Conservation (phyloP, 2,888 invertebrate species). For the Drosophila atripex region DNA sequence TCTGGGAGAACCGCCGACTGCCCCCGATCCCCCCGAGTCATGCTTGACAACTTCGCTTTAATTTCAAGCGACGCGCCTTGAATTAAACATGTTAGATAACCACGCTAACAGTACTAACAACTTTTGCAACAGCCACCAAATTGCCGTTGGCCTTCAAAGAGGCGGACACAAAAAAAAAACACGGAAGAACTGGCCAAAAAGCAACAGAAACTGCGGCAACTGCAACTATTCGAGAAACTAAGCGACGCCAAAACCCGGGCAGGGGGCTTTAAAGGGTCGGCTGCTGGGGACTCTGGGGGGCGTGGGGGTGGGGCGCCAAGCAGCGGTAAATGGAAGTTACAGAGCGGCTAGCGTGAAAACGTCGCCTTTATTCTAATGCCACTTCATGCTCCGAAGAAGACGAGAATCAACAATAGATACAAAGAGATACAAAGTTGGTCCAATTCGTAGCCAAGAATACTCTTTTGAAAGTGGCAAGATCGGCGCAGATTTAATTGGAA, state of each 20-base stretch:
- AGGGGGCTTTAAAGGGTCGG: conserved; percentile 29
- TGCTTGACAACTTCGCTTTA: conserved; percentile 68
- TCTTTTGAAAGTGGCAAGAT: background rate
- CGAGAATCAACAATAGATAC: conserved; percentile 23
- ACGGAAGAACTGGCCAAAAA: conserved; percentile 19
- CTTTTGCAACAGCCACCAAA: conserved; percentile 41
- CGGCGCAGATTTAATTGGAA: background rate
- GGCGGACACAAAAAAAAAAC: conserved; percentile 15
- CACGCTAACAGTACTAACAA: conserved; percentile 43
- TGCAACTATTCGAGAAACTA: conserved; percentile 68
- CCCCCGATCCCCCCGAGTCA: conserved; percentile 45
- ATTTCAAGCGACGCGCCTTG: conserved; percentile 72
- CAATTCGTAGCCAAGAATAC: background rate
- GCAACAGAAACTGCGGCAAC: conserved; percentile 47
- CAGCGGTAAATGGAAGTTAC: conserved; percentile 19
- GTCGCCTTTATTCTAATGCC: conserved; percentile 75
- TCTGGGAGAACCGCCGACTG: too few relatives aligned
- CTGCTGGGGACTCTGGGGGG: background rate
- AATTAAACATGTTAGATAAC: conserved; percentile 79
- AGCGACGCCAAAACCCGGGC: conserved; percentile 58
- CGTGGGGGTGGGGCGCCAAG: conserved; percentile 13
- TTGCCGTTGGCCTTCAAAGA: conserved; percentile 71
- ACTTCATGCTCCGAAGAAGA: conserved; percentile 59
- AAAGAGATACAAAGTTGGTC: conserved; percentile 7
- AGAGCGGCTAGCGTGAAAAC: conserved; percentile 61